phyloP scores from a whole-genome alignment of 2,113 vertebrate genomes.

The Smithornis capensis region DNA sequence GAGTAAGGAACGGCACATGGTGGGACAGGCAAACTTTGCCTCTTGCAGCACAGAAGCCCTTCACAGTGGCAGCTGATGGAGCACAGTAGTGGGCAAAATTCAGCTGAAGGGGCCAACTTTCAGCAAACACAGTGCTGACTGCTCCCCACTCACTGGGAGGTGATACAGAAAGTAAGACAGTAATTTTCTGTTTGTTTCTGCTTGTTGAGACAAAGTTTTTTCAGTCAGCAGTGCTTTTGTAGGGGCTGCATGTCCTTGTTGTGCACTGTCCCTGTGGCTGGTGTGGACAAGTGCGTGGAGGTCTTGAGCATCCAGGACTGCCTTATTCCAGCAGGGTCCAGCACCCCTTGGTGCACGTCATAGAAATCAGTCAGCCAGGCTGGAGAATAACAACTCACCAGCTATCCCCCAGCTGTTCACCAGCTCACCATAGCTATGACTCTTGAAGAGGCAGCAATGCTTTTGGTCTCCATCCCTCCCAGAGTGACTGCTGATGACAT shows the following conservation, averaged over 20 bases:
- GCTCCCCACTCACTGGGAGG: background rate
- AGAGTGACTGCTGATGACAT: background rate
- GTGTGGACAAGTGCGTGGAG: background rate
- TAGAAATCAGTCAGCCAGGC: background rate
- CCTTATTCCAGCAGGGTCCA: background rate
- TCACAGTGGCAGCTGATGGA: background rate
- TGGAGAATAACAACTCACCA: background rate
- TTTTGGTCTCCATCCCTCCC: background rate
- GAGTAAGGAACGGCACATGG: background rate
- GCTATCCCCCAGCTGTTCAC: background rate
- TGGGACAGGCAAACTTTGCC: background rate
- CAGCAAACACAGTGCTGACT: background rate
- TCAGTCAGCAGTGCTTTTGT: background rate
- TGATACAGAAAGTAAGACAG: background rate
- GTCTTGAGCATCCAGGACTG: background rate
- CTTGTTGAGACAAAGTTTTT: background rate
- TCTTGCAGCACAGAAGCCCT: background rate
- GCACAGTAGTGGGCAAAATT: background rate
- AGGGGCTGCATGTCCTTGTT: background rate
- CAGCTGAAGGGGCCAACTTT: background rate
- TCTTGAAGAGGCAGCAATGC: background rate
- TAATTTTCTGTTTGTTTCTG: background rate
- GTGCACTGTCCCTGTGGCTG: accelerated
- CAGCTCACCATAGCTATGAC: accelerated
- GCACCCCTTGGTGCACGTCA: accelerated